phyloP scores from a whole-genome alignment of 2,113 vertebrate genomes.

The Cyrtonyx montezumae region DNA sequence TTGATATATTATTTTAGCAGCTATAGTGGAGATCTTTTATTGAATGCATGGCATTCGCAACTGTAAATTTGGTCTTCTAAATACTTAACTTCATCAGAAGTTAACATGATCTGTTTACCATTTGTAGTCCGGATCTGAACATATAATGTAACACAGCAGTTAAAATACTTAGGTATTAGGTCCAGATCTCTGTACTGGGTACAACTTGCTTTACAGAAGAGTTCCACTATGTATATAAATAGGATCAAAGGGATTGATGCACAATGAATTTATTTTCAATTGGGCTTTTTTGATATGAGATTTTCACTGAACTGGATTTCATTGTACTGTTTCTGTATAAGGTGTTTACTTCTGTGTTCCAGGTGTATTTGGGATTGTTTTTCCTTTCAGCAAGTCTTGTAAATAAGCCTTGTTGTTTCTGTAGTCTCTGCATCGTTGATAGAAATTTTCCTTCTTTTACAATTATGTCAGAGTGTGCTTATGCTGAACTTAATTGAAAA shows the following conservation, averaged over 20 bases:
- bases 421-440: background rate
- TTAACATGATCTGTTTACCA: constrained; percentile 65
- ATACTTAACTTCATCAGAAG: constrained; percentile 72
- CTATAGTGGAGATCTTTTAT: constrained; percentile 66
- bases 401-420: constrained; percentile 64
- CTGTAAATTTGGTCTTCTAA: constrained; percentile 72
- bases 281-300: constrained; percentile 67
- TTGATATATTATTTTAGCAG: constrained; percentile 60
- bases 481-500: background rate
- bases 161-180: constrained; percentile 66
- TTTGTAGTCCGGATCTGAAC: constrained; percentile 67
- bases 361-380: constrained; percentile 3
- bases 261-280: constrained; percentile 61
- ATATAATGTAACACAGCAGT: constrained; percentile 54
- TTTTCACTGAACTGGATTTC: constrained; percentile 73
- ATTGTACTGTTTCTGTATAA: constrained; percentile 60
- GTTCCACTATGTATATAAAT: constrained; percentile 72
- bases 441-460: background rate
- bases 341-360: constrained; percentile 65
- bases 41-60: constrained; percentile 70
- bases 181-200: constrained; percentile 67
- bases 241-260: constrained; percentile 69
- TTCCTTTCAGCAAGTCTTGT: constrained; percentile 55
- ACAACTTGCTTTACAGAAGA: constrained; percentile 61
- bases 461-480: background rate